phyloP scores from a whole-genome alignment of 2,888 invertebrate species.

The Troides oblongomaculatus region DNA sequence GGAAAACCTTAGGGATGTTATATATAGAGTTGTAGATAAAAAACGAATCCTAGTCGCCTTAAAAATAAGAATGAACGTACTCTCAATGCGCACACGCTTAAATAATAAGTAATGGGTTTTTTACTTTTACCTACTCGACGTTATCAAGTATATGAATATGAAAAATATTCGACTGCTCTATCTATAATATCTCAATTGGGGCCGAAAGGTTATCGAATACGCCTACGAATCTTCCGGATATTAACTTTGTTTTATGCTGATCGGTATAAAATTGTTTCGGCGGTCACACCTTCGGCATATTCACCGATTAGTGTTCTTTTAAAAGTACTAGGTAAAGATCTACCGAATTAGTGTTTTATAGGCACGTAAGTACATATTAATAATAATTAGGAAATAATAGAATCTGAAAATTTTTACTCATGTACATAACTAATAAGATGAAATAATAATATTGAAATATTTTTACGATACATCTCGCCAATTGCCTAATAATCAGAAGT shows the following conservation, averaged over 20 bases:
- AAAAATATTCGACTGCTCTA: constrained; percentile 19
- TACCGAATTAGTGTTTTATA: constrained; percentile 76
- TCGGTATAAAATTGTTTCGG: constrained; percentile 32
- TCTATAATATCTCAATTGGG: constrained; percentile 30
- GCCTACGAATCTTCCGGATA: constrained; percentile 19
- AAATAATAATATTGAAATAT: constrained; percentile 20
- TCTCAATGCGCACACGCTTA: constrained; percentile 27
- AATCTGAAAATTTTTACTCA: constrained; percentile 34
- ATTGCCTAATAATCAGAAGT: constrained; percentile 24
- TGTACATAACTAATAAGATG: constrained; percentile 29
- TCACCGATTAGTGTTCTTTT: constrained; percentile 72
- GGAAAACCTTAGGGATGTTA: constrained; percentile 26
- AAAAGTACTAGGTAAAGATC: constrained; percentile 59
- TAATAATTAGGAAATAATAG: constrained; percentile 38
- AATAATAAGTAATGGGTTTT: constrained; percentile 15
- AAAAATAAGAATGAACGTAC: constrained; percentile 13
- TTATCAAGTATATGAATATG: background rate
- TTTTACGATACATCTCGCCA: constrained; percentile 26
- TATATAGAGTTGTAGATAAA: constrained; percentile 23
- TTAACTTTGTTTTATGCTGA: constrained; percentile 26
- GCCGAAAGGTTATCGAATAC: background rate
- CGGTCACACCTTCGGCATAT: constrained; percentile 40
- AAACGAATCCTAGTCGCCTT: constrained; percentile 15
- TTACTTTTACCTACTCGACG: constrained; percentile 7
- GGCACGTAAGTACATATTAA: constrained; percentile 49